Conservation (phyloP, 2,888 invertebrate genomes). For the Ectropis crepuscularia region DNA sequence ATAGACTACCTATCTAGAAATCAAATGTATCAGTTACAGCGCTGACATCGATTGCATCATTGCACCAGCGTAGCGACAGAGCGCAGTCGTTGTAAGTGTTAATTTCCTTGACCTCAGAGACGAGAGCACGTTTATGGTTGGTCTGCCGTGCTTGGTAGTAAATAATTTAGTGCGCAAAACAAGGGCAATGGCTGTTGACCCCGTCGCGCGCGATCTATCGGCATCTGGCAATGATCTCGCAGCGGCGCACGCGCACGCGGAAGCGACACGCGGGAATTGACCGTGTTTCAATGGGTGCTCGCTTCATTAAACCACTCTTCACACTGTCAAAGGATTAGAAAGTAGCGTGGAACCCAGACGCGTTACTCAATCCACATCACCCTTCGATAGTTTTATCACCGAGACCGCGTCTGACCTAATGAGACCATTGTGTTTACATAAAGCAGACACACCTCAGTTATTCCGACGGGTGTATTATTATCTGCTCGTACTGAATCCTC, state of each 20-base stretch:
- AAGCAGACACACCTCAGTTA: slow-evolving; percentile 68
- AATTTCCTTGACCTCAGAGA: slow-evolving; percentile 66
- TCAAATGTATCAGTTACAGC: slow-evolving; percentile 23
- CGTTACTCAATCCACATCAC: slow-evolving; percentile 52
- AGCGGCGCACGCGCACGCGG: slow-evolving; percentile 70
- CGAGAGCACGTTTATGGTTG: slow-evolving; percentile 50
- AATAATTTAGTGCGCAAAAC: slow-evolving; percentile 79
- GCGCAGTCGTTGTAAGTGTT: slow-evolving; percentile 43
- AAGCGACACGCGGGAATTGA: slow-evolving; percentile 73
- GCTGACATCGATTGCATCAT: slow-evolving; percentile 23
- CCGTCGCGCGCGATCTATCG: slow-evolving; percentile 79
- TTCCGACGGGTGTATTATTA: slow-evolving; percentile 72
- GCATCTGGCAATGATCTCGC: slow-evolving; percentile 82
- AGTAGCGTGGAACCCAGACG: slow-evolving; percentile 55
- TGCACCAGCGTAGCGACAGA: slow-evolving; percentile 29
- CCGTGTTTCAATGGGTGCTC: slow-evolving; percentile 77
- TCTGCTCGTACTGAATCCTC: slow-evolving; percentile 74
- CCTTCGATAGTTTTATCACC: slow-evolving; percentile 48
- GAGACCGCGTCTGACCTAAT: slow-evolving; percentile 66
- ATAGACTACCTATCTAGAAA: slow-evolving; percentile 30
- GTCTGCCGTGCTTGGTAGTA: slow-evolving; percentile 53
- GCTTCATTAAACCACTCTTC: slow-evolving; percentile 63
- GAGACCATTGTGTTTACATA: slow-evolving; percentile 69
- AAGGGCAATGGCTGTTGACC: slow-evolving; percentile 84
- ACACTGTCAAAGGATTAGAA: slow-evolving; percentile 66